Evolutionary conservation across 2,888 invertebrate species (phyloP), one percentile per base, ranked within the genome.

Genomic region (Tetramorium bicarinatum): DNA sequence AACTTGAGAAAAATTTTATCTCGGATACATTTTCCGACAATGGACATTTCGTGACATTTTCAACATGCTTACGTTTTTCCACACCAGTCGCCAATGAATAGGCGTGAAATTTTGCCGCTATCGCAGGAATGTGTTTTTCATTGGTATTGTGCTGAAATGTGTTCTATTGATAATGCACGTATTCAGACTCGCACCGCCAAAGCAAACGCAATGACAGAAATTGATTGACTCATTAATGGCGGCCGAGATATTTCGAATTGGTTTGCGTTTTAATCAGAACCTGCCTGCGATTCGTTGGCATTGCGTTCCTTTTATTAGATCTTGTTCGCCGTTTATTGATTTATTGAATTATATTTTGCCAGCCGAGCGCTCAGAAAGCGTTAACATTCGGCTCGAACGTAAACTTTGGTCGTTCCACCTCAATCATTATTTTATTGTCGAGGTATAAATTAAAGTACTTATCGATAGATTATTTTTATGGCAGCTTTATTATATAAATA

Each of bases 191-290:
- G 76, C 11, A 4, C 11, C 18, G 69, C 38, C 47, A 34, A 61
- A 59, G 38, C 34, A 11, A 80, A 64, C 72, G 49, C 79, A 72
- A 49, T 80, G 79, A 80, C 79, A 71, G 59, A 38, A 80, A 61
- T 80, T 72, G 79, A 80, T 80, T 72, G 72, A 80, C 59, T 80
- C 71, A 80, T 80, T 80, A 72, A 61, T 41, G n/a, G 18, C 25
- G 38, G 47, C 49, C 72, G 38, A 44, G 72, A 80, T 71, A 80
- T 80, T 47, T 72, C 59, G 59, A 72, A 80, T 80, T 80, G 59
- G 25, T 80, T 72, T 38, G 72, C 47, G 47, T 80, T 80, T 80
- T 72, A 80, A 80, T 80, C 79, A 72, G 44, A 47, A 44, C 29
- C 54, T 49, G 44, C 13, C 62, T 21, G 41, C 41, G 49, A 34